Evolutionary conservation across 2,888 invertebrate genomes (phyloP), one percentile per base, ranked within the genome.

Genomic region (Seira ritae): DNA sequence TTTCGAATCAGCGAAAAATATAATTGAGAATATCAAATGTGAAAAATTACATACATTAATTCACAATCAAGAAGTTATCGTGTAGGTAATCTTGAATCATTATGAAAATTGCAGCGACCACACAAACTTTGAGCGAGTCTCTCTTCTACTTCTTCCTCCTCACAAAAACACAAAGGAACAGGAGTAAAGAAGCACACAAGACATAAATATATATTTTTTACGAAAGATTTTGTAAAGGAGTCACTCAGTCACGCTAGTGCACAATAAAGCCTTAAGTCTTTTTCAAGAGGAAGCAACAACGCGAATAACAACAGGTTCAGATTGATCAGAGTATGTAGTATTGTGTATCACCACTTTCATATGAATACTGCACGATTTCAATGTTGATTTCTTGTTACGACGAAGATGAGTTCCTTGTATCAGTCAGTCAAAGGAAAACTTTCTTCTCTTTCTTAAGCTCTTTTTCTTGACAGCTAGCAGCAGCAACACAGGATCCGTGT

Each of bases 51-150:
- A 15, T 60, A 4, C 60, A 60, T 60, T n/a, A 60, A n/a, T 60
- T 6, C 60, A 17, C 17, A 60, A 60, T 60, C 60, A 60, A 60
- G 60, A 15, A 60, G n/a, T 60, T 60, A 60, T 60, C 60, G 60
- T 60, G 17, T n/a, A n/a, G 12, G 20, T 31, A 46, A 42, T 65
- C 65, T 46, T 20, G 65, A 20, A 23, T 66, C 62, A 74, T 74
- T 74, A 74, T 74, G 66, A 74, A 74, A 74, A 74, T 74, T 74
- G 42, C 62, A 55, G 31, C 20, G 74, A 74, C 74, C 74, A 74
- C 74, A 74, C 74, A 74, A 72, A 70, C 55, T 50, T 19, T 12
- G 19, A 31, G 15, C 24, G 19, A 17, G 70, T 46, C 22, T 71
- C 19, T 73, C n/a, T 20, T 55, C n/a, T 55, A 12, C 20, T 42